Conservation (phyloP, 2,888 invertebrate genomes). For the Chrysodeixis includens region DNA sequence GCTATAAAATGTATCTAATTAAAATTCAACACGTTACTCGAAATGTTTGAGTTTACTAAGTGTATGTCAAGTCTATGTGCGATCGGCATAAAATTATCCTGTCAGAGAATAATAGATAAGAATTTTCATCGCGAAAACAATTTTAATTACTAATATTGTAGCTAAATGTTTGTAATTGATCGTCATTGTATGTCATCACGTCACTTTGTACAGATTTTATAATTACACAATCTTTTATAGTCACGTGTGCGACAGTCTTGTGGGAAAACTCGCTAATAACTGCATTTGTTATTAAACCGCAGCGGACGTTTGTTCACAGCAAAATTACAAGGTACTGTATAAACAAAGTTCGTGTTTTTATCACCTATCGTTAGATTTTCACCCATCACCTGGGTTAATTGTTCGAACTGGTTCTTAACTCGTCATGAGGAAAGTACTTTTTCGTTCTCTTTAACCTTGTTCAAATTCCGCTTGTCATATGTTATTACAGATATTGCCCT, state of each 20-base stretch:
- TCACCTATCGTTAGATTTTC: slow-evolving; percentile 14
- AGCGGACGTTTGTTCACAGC: slow-evolving; percentile 12
- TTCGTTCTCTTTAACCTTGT: not conserved
- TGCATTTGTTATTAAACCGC: slow-evolving; percentile 26
- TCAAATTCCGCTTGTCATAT: not conserved
- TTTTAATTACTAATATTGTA: slow-evolving; percentile 15
- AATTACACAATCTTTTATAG: slow-evolving; percentile 22
- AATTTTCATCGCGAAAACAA: not conserved
- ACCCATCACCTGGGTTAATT: slow-evolving; percentile 20
- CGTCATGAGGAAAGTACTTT: slow-evolving; percentile 29
- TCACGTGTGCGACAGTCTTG: slow-evolving; percentile 32
- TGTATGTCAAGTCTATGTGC: not conserved
- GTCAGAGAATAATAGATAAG: not conserved
- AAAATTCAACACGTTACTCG: not conserved
- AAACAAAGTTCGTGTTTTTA: slow-evolving; percentile 40
- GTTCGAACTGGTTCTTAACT: slow-evolving; percentile 26
- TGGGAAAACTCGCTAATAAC: slow-evolving; percentile 35
- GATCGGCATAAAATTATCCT: not conserved
- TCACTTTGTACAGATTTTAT: slow-evolving; percentile 4
- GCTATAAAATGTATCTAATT: slow-evolving; percentile 3
- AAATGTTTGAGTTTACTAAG: not conserved
- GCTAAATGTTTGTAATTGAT: slow-evolving; percentile 1
- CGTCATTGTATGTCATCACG: not conserved
- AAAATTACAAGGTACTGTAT: slow-evolving; percentile 24
- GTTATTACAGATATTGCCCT: not conserved